Conservation (phyloP, 37 sponge, comb jelly and placozoan species). For the Chondrilla cf. caribensis region DNA sequence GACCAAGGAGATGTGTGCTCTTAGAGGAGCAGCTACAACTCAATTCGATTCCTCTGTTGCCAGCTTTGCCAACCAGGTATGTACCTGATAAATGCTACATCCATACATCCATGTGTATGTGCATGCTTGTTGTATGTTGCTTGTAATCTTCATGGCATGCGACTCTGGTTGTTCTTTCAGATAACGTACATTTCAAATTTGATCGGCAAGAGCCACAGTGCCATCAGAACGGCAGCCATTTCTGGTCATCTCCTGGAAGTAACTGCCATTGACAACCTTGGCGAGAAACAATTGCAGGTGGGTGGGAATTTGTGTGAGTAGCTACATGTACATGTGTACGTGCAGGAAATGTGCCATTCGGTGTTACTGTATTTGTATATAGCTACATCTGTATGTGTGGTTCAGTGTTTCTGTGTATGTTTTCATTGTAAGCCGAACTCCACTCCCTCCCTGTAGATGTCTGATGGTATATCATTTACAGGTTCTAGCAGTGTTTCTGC, state of each 20-base stretch:
- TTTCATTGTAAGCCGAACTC: neutral
- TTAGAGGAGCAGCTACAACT: constrained; percentile 49
- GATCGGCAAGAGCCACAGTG: constrained; percentile 47
- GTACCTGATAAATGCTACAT: too few relatives aligned
- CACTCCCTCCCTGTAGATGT: neutral
- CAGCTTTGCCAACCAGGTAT: constrained; percentile 52
- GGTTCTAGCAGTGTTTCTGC: constrained; percentile 69
- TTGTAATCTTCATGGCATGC: too few relatives aligned
- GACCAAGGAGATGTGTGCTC: constrained; percentile 74
- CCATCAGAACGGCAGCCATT: constrained; percentile 48
- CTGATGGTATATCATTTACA: constrained; percentile 51
- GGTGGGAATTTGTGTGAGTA: neutral
- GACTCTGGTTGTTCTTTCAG: too few relatives aligned
- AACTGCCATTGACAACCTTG: constrained; percentile 50
- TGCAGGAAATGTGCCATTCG: neutral
- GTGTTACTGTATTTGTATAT: too few relatives aligned
- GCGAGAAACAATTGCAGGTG: constrained; percentile 20
- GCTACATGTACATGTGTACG: neutral
- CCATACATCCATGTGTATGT: too few relatives aligned
- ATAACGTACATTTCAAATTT: constrained; percentile 64
- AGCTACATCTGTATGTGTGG: neutral
- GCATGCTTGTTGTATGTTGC: too few relatives aligned
- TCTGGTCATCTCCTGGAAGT: constrained; percentile 58
- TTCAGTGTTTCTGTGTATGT: neutral
- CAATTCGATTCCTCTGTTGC: constrained; percentile 58